Evolutionary conservation across 1,140 invertebrate species (phyloP).

Genomic region (Macrostomum lignano): DNA sequence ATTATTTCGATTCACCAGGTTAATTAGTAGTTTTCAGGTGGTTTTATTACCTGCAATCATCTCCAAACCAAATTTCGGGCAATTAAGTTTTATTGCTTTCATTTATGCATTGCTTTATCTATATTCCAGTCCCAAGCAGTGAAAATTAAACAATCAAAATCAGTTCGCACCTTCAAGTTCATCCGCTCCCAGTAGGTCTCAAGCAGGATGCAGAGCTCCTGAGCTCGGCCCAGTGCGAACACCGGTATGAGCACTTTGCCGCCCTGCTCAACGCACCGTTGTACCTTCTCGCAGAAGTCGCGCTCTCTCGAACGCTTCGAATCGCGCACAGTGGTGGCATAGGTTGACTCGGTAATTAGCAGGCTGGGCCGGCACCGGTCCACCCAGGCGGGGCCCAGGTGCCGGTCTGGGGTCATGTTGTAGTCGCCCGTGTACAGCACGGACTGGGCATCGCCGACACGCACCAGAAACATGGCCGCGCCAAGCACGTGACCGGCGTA

Average conservation of each 20-base stretch:
- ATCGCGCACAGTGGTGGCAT: constrained; percentile 92
- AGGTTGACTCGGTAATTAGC: constrained; percentile 88
- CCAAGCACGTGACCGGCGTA: constrained; percentile 97
- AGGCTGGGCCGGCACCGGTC: constrained; percentile 85
- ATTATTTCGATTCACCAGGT: no score
- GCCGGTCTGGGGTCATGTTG: constrained; percentile 96
- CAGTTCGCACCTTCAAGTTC: no score
- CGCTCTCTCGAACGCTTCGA: constrained; percentile 78
- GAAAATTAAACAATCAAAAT: no score
- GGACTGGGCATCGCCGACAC: constrained; percentile 74
- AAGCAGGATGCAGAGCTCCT: constrained; percentile 86
- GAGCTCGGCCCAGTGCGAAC: constrained; percentile 84
- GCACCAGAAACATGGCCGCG: constrained; percentile 91
- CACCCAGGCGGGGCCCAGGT: constrained; percentile 91
- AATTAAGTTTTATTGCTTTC: no score
- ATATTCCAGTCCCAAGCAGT: no score
- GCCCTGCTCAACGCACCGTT: constrained; percentile 33
- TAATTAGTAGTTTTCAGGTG: no score
- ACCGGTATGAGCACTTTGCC: constrained; percentile 75
- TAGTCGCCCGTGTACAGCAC: constrained; percentile 92
- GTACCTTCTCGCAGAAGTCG: constrained; percentile 89
- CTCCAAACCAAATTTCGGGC: no score
- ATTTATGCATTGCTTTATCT: no score
- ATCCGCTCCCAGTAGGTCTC: constrained; percentile 36
- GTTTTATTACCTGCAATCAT: no score